phyloP scores from a whole-genome alignment of 2,113 vertebrate species.

The Oxyruncus cristatus region DNA sequence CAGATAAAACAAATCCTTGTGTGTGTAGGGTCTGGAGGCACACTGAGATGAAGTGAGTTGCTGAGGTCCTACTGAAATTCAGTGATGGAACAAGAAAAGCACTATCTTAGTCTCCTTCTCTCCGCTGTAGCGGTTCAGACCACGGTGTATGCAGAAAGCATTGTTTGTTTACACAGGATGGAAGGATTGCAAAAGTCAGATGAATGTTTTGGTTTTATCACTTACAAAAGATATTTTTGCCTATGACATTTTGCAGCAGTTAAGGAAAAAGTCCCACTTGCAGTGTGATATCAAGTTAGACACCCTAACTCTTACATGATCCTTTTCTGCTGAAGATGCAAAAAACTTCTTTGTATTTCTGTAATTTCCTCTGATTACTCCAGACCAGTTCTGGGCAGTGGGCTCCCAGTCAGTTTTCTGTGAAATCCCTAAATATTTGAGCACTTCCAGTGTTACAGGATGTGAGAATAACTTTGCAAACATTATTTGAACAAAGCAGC shows the following conservation, averaged over 20 bases:
- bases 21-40: not conserved
- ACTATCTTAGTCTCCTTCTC: not conserved
- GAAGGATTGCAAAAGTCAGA: not conserved
- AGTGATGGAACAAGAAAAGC: not conserved
- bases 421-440: not conserved
- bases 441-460: not conserved
- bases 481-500: not conserved
- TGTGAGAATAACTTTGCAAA: not conserved
- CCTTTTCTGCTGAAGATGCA: not conserved
- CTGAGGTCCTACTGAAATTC: not conserved
- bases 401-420: not conserved
- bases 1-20: not conserved
- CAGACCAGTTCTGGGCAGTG: not conserved
- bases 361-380: not conserved
- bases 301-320: not conserved
- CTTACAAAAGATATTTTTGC: conserved; percentile 11
- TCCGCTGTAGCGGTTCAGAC: not conserved
- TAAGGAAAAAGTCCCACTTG: not conserved
- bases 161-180: not conserved
- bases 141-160: not conserved
- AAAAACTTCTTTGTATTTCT: not conserved
- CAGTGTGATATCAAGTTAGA: not conserved
- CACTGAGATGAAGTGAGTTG: not conserved
- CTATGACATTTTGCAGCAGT: conserved; percentile 18
- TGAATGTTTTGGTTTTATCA: not conserved